Evolutionary conservation across 1,140 invertebrate genomes (phyloP), one percentile per base, ranked within the genome.

Genomic region (Scaptomyza montana): DNA sequence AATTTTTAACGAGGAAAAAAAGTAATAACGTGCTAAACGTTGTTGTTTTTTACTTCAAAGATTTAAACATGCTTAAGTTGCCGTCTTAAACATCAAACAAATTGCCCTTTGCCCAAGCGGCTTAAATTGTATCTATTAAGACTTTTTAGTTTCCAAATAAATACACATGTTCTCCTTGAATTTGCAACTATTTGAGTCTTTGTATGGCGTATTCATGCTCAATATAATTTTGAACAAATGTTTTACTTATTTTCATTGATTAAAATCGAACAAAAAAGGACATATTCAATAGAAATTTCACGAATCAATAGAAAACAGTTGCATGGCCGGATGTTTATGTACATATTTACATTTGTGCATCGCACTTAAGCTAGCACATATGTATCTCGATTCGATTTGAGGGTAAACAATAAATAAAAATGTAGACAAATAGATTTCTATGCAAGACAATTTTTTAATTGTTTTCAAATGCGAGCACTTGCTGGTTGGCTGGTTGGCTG

Each of bases 321-420:
- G 30, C 30, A 13, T 45, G 8, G 1, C 30, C 1, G 30, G 1
- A 4, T 5, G 7, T 57, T 8, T 28, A 19, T 45, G 19, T 12
- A 30, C 3, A 33, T 21, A 19, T 9, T 7, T 7, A 39, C 13
- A 61, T 21, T 9, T 30, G 43, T 39, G 12, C 21, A 54, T 41
- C 16, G 43, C 57, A 50, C 7, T 36, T 36, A 36, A 36, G 33
- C 33, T 36, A 33, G 30, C 30, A 4, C 5, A 7, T 36, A 9
- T 36, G 33, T 25, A 56, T 28, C 61, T 65, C 66, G 54, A 66
- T 71, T 66, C 57, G 68, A 55, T 60, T 72, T 72, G 50, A 36
- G 21, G n/a, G 47, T 57, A 72, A 82, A 78, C 76, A 78, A 75
- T 82, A 75, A 82, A 81, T 81, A 78, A 81, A 81, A 36, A 50